Evolutionary conservation across 2,113 vertebrate genomes (phyloP).

Genomic region (Grammomys surdaster): DNA sequence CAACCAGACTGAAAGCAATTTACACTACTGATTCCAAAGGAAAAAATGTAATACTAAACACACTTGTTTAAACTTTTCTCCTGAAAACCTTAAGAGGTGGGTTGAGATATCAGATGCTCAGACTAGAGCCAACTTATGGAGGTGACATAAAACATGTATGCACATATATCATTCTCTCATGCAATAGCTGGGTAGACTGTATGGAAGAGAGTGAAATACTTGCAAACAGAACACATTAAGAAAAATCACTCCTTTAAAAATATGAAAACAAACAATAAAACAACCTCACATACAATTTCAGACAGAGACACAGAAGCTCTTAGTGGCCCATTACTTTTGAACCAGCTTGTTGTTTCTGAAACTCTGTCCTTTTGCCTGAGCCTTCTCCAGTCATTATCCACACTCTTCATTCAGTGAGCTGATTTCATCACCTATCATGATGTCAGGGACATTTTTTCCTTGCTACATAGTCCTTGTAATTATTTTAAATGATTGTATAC

Average conservation of each 20-base stretch:
- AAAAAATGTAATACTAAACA: background rate
- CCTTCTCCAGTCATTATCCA: fast-evolving
- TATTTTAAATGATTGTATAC: constrained; percentile 43
- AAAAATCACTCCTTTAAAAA: background rate
- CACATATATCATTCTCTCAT: background rate
- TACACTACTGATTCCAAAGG: background rate
- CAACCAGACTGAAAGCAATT: background rate
- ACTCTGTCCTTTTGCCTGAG: background rate
- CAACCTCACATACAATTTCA: background rate
- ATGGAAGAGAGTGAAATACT: background rate
- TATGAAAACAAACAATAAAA: background rate
- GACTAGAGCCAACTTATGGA: no score
- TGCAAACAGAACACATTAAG: background rate
- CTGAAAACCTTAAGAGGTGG: background rate
- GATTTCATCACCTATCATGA: constrained; percentile 17
- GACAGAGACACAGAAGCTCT: background rate
- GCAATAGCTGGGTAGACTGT: background rate
- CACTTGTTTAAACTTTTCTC: background rate
- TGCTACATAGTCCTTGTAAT: constrained; percentile 55
- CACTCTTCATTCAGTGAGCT: background rate
- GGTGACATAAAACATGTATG: background rate
- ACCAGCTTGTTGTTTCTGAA: background rate
- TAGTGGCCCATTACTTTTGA: background rate
- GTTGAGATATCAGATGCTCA: background rate
- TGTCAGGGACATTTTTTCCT: constrained; percentile 35